phyloP scores from a whole-genome alignment of 2,888 invertebrate species.

The Saturnia japonica region DNA sequence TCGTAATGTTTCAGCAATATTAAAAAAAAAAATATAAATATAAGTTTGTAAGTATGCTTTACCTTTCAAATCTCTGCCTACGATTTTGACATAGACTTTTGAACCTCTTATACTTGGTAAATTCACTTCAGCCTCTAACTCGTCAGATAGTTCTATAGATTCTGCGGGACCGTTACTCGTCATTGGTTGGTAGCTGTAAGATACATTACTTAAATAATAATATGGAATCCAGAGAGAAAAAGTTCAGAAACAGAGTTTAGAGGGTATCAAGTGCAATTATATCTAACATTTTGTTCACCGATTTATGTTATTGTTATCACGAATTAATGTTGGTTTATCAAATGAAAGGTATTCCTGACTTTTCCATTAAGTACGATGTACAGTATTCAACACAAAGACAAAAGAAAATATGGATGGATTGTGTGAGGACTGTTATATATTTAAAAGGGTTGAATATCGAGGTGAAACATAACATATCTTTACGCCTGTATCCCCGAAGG shows the following conservation, averaged over 20 bases:
- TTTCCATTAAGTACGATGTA: background rate
- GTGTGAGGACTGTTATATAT: no score
- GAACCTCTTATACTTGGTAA: constrained; percentile 57
- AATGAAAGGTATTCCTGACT: background rate
- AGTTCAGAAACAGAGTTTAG: background rate
- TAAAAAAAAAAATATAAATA: no score
- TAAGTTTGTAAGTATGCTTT: background rate
- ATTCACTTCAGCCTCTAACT: constrained; percentile 53
- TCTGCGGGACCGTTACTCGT: constrained; percentile 44
- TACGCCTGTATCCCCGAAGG: no score
- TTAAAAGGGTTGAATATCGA: no score
- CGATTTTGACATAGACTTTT: constrained; percentile 66
- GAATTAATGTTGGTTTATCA: background rate
- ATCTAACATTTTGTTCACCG: background rate
- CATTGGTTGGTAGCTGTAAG: constrained; percentile 65
- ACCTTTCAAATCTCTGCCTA: constrained; percentile 71
- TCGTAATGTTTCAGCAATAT: background rate
- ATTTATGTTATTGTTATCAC: background rate
- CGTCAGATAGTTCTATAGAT: constrained; percentile 39
- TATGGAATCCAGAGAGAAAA: background rate
- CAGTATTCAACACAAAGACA: no score
- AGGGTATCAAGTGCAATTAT: background rate
- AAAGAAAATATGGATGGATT: no score
- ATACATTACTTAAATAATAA: background rate
- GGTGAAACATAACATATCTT: no score